These are phyloP conservation scores for Porphyrio hochstetteri DNA, from an alignment of 2,113 vertebrate genomes.

Conservation along the genomic window DNA sequence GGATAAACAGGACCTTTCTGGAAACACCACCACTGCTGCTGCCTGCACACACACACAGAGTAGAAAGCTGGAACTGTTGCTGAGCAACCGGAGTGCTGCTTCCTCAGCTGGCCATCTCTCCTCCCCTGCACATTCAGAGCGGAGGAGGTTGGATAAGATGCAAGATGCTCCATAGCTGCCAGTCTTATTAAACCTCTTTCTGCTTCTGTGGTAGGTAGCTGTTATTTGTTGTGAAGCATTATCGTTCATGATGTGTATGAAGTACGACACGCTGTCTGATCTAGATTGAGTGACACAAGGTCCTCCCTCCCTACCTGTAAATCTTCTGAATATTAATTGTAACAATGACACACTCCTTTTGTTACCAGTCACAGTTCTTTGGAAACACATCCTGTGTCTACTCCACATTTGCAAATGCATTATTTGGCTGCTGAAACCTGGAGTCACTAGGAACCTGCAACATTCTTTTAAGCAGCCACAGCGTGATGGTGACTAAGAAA, in stretches of 20 bases:
- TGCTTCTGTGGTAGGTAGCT: not conserved
- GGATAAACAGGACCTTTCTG: not conserved
- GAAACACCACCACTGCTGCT: not conserved
- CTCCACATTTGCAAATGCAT: not conserved
- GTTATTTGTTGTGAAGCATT: not conserved
- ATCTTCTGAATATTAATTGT: not conserved
- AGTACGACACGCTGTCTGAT: fast-evolving
- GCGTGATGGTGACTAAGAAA: not conserved
- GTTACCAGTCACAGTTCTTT: not conserved
- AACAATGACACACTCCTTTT: not conserved
- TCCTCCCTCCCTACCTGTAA: not conserved
- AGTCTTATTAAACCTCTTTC: not conserved
- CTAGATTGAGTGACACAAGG: not conserved
- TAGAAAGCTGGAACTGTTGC: not conserved
- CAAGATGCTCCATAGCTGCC: not conserved
- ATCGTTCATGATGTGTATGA: not conserved
- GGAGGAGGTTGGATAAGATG: not conserved
- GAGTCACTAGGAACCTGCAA: fast-evolving
- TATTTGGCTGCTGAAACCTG: not conserved
- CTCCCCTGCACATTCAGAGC: not conserved
- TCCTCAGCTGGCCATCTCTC: not conserved
- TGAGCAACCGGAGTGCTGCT: not conserved
- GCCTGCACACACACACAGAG: not conserved
- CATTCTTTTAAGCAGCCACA: not conserved
- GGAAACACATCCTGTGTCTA: not conserved